Percentiles rank a stretch among this genome's conserved stretches.
These are phyloP conservation scores for Papilio polytes DNA, from an alignment of 1,140 invertebrate genomes.

Conservation along the genomic window DNA sequence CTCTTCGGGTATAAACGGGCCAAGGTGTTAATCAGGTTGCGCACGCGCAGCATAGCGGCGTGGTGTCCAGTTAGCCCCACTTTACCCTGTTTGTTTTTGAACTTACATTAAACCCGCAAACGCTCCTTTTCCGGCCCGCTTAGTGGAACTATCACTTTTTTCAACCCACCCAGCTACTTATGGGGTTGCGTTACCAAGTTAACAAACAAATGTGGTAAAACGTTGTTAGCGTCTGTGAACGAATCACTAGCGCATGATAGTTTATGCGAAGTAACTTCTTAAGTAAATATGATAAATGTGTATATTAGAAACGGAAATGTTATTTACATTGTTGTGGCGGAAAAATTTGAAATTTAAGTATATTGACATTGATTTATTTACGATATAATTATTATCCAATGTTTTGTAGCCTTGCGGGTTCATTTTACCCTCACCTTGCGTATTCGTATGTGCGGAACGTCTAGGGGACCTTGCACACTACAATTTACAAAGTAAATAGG, in stretches of 20 bases:
- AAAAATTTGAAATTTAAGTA: constrained; percentile 1
- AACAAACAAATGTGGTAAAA: constrained; percentile 21
- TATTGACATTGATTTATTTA: constrained; percentile 18
- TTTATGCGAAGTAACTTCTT: background rate
- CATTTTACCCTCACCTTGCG: constrained; percentile 36
- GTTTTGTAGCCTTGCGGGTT: background rate
- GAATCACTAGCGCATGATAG: background rate
- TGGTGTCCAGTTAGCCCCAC: constrained; percentile 65
- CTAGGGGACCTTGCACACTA: constrained; percentile 14
- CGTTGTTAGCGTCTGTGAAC: constrained; percentile 14
- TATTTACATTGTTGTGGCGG: background rate
- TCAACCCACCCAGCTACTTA: constrained; percentile 63
- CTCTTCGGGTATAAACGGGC: constrained; percentile 11
- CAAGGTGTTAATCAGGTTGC: constrained; percentile 71
- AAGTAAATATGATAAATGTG: background rate
- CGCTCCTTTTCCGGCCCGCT: constrained; percentile 72
- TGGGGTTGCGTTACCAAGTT: constrained; percentile 44
- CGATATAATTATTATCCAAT: background rate
- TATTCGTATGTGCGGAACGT: constrained; percentile 24
- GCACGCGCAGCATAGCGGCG: constrained; percentile 62
- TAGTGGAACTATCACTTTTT: constrained; percentile 74
- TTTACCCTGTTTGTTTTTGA: constrained; percentile 73
- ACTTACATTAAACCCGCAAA: constrained; percentile 74
- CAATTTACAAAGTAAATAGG: constrained; percentile 35
- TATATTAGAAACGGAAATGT: background rate